These are phyloP conservation scores for Prorops nasuta DNA, from an alignment of 1,140 invertebrate species.

Conservation along the genomic window DNA sequence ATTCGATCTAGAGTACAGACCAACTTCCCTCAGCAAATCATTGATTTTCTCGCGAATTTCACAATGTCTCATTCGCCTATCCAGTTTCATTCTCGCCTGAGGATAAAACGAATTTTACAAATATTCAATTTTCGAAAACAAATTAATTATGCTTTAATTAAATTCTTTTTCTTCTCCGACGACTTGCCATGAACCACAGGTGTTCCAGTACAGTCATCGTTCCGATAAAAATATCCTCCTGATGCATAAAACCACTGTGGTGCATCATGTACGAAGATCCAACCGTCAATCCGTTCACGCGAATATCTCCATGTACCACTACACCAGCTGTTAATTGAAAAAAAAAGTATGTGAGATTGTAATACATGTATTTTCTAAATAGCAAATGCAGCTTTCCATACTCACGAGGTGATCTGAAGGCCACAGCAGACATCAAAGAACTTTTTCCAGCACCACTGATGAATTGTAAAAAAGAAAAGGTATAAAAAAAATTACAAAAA, in stretches of 20 bases:
- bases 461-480: constrained; percentile 35
- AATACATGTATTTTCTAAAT: no score
- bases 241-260: constrained; percentile 91
- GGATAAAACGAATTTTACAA: constrained; percentile 14
- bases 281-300: constrained; percentile 68
- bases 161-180: no score
- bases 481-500: constrained; percentile 15
- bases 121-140: no score
- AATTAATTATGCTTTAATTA: no score
- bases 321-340: constrained; percentile 59
- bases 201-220: constrained; percentile 87
- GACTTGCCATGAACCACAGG: constrained; percentile 81
- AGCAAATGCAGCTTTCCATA: constrained; percentile 9
- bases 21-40: constrained; percentile 70
- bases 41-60: constrained; percentile 68
- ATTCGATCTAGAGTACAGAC: constrained; percentile 67
- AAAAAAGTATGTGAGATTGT: constrained; percentile 9
- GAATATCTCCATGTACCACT: constrained; percentile 72
- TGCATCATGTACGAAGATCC: constrained; percentile 70
- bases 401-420: constrained; percentile 70
- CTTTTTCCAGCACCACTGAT: constrained; percentile 90
- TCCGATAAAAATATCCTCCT: constrained; percentile 87
- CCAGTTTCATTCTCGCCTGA: constrained; percentile 79
- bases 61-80: constrained; percentile 60
- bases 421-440: constrained; percentile 88